Conservation (phyloP, 1,140 invertebrate species). For the Drosophila bifasciata region DNA sequence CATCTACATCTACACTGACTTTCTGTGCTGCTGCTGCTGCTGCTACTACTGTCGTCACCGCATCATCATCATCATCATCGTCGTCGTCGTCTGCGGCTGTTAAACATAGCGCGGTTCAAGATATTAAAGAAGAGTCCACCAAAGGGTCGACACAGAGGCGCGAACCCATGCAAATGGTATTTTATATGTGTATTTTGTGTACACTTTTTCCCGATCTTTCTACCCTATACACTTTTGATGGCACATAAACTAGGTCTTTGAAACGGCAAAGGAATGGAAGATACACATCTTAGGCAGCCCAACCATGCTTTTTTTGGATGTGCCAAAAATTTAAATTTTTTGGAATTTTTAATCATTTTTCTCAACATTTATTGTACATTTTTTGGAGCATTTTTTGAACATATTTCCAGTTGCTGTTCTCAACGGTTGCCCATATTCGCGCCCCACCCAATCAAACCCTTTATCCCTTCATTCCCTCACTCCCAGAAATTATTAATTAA, state of each 20-base stretch:
- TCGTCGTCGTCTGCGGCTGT: conserved; percentile 36
- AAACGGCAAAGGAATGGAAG: conserved; percentile 43
- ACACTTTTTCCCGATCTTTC: not conserved
- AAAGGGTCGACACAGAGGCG: conserved; percentile 30
- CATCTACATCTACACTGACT: conserved; percentile 25
- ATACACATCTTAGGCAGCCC: not conserved
- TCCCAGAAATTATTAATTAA: conserved; percentile 55
- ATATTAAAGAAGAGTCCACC: conserved; percentile 32
- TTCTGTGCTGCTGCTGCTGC: conserved; percentile 42
- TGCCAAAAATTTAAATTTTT: too few relatives aligned
- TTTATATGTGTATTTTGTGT: conserved; percentile 16
- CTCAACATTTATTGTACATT: not conserved
- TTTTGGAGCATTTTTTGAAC: conserved; percentile 52
- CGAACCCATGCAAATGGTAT: conserved; percentile 64
- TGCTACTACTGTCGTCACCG: conserved; percentile 5
- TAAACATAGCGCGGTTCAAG: conserved; percentile 47
- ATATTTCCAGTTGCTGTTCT: conserved; percentile 56
- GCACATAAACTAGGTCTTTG: conserved; percentile 27
- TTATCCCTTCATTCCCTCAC: conserved; percentile 12
- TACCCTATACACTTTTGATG: not conserved
- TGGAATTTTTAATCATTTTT: not conserved
- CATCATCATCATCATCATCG: conserved; percentile 26
- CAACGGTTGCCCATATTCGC: conserved; percentile 22
- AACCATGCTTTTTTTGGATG: not conserved
- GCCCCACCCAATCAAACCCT: conserved; percentile 20